phyloP scores from a whole-genome alignment of 1,140 invertebrate genomes.

The Sycobia sp. region DNA sequence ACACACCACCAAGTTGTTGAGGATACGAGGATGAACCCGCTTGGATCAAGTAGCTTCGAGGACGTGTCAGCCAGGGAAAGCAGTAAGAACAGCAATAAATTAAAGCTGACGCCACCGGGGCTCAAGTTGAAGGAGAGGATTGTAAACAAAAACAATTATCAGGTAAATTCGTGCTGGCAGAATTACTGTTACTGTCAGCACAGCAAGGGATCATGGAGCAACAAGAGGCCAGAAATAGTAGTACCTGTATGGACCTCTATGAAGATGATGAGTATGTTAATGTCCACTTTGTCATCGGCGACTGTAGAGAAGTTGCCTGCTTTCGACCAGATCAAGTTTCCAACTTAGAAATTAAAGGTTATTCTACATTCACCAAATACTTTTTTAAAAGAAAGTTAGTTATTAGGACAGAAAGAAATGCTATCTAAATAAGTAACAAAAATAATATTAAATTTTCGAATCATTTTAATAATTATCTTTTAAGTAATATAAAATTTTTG shows the following conservation, averaged over 20 bases:
- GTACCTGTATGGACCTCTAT: conserved; percentile 40
- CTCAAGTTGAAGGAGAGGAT: neutral
- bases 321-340: conserved; percentile 60
- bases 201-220: conserved; percentile 53
- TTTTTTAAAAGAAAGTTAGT: too few species aligned
- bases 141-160: neutral
- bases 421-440: too few species aligned
- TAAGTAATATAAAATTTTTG: too few species aligned
- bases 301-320: conserved; percentile 61
- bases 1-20: conserved; percentile 48
- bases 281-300: conserved; percentile 63
- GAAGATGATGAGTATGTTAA: conserved; percentile 52
- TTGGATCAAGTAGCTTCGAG: conserved; percentile 29
- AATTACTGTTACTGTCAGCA: too few species aligned
- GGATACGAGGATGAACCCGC: conserved; percentile 59
- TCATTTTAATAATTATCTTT: too few species aligned
- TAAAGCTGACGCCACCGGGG: neutral
- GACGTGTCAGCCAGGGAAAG: conserved; percentile 40
- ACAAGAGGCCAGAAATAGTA: conserved; percentile 54
- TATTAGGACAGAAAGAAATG: too few species aligned
- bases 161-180: neutral
- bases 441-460: too few species aligned
- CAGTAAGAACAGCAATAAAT: neutral
- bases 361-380: too few species aligned
- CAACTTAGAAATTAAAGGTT: conserved; percentile 57